phyloP scores from a whole-genome alignment of 1,140 invertebrate species.

The Lethrus apterus region DNA sequence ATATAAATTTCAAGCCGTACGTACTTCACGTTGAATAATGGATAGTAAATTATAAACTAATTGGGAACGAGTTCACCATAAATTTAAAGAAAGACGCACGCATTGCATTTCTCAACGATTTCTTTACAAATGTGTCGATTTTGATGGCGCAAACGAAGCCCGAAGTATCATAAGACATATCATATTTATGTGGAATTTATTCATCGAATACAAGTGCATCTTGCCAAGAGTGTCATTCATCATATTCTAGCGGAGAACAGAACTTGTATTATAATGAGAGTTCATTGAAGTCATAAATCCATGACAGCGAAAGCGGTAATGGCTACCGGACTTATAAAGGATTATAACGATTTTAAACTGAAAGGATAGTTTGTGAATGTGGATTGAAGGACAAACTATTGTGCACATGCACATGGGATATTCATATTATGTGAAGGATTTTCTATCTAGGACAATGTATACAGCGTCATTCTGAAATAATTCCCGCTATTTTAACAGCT shows the following conservation, averaged over 20 bases:
- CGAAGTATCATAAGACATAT: too few species aligned
- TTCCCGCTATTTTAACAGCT: too few species aligned
- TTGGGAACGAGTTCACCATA: too few species aligned
- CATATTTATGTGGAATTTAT: too few species aligned
- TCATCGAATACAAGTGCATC: too few species aligned
- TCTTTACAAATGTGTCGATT: too few species aligned
- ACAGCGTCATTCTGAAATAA: neutral
- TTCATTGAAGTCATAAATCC: constrained; percentile 14
- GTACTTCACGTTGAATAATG: too few species aligned
- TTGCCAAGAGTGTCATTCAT: constrained; percentile 13
- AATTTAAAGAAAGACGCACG: too few species aligned
- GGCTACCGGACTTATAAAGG: constrained; percentile 13
- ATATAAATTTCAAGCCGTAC: too few species aligned
- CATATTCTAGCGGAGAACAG: constrained; percentile 3
- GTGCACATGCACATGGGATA: neutral
- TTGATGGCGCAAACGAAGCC: too few species aligned
- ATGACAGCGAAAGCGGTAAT: constrained; percentile 14
- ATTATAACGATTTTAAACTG: constrained; percentile 15
- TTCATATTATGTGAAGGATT: constrained; percentile 3
- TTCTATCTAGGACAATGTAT: constrained; percentile 1
- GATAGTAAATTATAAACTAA: too few species aligned
- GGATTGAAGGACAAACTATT: neutral
- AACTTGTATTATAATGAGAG: constrained; percentile 13
- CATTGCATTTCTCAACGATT: too few species aligned
- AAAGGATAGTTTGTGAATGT: constrained; percentile 5